A percentile compares a stretch with the other conserved stretches of the same genome.
Conservation (phyloP, 30 jellyfish, hydroid and myxozoan genomes). For the Mastigias papua region DNA sequence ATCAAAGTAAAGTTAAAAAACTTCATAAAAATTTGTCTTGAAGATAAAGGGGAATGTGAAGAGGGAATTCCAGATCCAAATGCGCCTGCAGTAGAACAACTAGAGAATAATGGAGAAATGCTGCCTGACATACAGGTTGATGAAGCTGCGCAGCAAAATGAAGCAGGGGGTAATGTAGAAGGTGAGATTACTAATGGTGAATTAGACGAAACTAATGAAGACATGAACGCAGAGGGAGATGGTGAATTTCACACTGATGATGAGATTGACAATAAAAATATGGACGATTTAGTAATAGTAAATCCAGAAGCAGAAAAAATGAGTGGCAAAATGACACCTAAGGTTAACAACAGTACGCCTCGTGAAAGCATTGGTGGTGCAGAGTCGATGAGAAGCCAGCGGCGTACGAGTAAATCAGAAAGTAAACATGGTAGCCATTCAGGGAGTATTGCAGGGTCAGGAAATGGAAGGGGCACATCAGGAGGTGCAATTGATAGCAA, state of each 20-base stretch:
- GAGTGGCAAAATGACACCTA: conserved; percentile 14
- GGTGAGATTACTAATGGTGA: background rate
- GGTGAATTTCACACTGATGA: conserved; percentile 53
- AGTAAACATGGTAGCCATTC: conserved; percentile 11
- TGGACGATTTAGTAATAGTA: conserved; percentile 31
- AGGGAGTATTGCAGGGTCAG: conserved; percentile 4
- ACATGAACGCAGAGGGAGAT: conserved; percentile 2
- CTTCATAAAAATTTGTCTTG: background rate
- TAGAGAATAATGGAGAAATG: conserved; percentile 11
- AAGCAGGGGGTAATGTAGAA: background rate
- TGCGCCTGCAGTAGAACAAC: conserved; percentile 29
- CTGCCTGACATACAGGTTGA: conserved; percentile 14
- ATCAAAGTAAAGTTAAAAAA: background rate
- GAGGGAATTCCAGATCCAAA: conserved; percentile 26
- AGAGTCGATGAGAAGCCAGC: conserved; percentile 30
- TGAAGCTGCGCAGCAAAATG: conserved; percentile 6
- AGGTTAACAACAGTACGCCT: conserved; percentile 55
- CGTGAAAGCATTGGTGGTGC: conserved; percentile 38
- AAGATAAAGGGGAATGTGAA: conserved; percentile 44
- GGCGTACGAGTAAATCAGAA: conserved; percentile 16
- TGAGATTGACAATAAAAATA: conserved; percentile 36
- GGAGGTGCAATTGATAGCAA: background rate
- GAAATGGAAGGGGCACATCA: background rate
- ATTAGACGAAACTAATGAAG: background rate
- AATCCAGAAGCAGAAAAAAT: conserved; percentile 21